These are phyloP conservation scores for Biston betularia DNA, from an alignment of 2,888 invertebrate genomes.

Conservation along the genomic window DNA sequence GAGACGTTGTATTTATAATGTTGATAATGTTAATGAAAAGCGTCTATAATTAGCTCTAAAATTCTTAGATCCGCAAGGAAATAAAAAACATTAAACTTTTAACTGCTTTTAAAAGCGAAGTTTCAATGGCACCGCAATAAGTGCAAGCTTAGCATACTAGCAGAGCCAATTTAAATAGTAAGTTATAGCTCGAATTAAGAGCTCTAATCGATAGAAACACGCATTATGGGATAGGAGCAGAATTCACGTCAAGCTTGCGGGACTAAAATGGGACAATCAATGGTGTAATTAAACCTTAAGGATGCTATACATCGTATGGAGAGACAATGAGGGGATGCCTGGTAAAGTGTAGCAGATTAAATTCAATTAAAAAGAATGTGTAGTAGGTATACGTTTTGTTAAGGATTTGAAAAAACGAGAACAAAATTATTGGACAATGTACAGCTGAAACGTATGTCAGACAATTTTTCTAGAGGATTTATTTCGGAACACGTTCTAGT, in stretches of 20 bases:
- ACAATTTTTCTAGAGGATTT: too few species aligned
- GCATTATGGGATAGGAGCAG: constrained; percentile 64
- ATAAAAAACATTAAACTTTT: background rate
- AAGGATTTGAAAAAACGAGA: too few species aligned
- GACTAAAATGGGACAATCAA: constrained; percentile 49
- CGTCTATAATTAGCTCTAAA: too few species aligned
- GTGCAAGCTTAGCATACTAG: constrained; percentile 49
- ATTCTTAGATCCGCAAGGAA: background rate
- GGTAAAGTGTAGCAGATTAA: background rate
- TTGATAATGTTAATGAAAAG: too few species aligned
- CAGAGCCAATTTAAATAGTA: constrained; percentile 68
- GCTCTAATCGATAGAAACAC: constrained; percentile 68
- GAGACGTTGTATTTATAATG: too few species aligned
- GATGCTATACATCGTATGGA: constrained; percentile 58
- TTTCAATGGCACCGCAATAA: constrained; percentile 41
- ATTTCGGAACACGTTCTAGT: too few species aligned
- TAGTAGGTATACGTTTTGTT: too few species aligned
- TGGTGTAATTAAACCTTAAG: constrained; percentile 65
- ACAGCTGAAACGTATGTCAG: too few species aligned
- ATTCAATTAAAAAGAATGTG: background rate
- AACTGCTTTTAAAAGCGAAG: constrained; percentile 33
- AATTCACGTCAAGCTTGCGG: constrained; percentile 60
- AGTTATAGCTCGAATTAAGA: constrained; percentile 71
- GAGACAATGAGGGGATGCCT: constrained; percentile 55
- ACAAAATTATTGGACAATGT: too few species aligned